These are phyloP conservation scores for Scaptodrosophila latifasciaeformis DNA, from an alignment of 2,888 invertebrate species.

Conservation along the genomic window DNA sequence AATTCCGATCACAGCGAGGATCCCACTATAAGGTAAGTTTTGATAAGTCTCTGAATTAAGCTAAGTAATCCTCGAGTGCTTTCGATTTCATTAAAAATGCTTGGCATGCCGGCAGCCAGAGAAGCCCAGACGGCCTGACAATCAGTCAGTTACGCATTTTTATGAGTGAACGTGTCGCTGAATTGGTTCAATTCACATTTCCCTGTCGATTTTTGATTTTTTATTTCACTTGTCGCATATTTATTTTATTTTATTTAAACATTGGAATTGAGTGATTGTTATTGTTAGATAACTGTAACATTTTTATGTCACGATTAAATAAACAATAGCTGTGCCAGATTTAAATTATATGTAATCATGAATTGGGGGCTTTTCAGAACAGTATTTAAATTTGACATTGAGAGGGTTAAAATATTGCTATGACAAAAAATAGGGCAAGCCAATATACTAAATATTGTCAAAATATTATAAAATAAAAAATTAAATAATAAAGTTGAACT, in stretches of 20 bases:
- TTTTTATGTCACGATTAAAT: no score
- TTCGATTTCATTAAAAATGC: conserved; percentile 43
- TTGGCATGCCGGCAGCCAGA: conserved; percentile 16
- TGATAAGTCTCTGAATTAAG: no score
- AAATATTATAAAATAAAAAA: not conserved
- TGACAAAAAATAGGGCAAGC: no score
- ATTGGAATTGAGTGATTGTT: conserved; percentile 30
- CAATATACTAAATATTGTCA: not conserved
- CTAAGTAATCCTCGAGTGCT: conserved; percentile 24
- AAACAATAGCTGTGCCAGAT: not conserved
- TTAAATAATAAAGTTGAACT: no score
- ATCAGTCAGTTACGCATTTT: not conserved
- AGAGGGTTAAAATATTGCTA: no score
- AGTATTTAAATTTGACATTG: no score
- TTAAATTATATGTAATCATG: not conserved
- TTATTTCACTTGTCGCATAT: conserved; percentile 26
- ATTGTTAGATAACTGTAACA: conserved; percentile 32
- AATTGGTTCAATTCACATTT: conserved; percentile 21
- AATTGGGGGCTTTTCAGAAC: no score
- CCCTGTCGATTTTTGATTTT: not conserved
- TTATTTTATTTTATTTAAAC: conserved; percentile 16
- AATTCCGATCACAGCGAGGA: no score
- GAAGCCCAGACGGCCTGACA: not conserved
- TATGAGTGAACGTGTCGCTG: conserved; percentile 30
- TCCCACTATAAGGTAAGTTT: no score